These are phyloP conservation scores for Adelognathus sp. DNA, from an alignment of 2,888 invertebrate genomes.

Conservation along the genomic window DNA sequence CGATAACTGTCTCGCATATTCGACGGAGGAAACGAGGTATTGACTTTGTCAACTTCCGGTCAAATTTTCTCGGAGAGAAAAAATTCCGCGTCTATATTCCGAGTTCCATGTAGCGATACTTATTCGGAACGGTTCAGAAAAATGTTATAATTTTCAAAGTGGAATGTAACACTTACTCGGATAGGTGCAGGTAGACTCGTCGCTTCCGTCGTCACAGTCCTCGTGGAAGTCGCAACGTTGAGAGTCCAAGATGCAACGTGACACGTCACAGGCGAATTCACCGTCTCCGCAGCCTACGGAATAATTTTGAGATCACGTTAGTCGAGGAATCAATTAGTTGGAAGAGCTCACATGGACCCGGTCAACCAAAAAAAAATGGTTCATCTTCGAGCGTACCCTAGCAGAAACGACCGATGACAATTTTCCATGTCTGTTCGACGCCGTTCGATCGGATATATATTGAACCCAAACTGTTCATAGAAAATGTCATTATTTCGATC, in stretches of 20 bases:
- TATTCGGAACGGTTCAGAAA: too few species aligned
- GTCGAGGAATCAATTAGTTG: not conserved
- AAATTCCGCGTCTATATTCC: not conserved
- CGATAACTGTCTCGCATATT: not conserved
- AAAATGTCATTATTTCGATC: too few species aligned
- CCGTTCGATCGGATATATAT: too few species aligned
- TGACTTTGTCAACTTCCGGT: not conserved
- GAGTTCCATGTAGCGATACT: not conserved
- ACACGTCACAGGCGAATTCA: constrained; percentile 86
- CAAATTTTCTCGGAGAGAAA: not conserved
- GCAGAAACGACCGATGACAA: too few species aligned
- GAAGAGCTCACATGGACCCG: too few species aligned
- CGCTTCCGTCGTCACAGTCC: constrained; percentile 87
- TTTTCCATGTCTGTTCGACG: too few species aligned
- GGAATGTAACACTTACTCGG: constrained; percentile 71
- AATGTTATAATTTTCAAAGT: not conserved
- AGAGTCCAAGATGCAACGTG: constrained; percentile 83
- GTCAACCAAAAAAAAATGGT: too few species aligned
- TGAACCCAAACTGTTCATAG: too few species aligned
- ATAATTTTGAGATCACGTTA: constrained; percentile 46
- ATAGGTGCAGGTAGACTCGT: constrained; percentile 85
- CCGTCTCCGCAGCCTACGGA: constrained; percentile 82
- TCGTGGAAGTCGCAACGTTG: constrained; percentile 84
- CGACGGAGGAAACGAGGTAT: not conserved
- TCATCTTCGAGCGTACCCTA: too few species aligned